Percentiles rank a stretch among this genome's conserved stretches.
phyloP scores from a whole-genome alignment of 1,140 invertebrate genomes.

The Heliconius eleuchia region DNA sequence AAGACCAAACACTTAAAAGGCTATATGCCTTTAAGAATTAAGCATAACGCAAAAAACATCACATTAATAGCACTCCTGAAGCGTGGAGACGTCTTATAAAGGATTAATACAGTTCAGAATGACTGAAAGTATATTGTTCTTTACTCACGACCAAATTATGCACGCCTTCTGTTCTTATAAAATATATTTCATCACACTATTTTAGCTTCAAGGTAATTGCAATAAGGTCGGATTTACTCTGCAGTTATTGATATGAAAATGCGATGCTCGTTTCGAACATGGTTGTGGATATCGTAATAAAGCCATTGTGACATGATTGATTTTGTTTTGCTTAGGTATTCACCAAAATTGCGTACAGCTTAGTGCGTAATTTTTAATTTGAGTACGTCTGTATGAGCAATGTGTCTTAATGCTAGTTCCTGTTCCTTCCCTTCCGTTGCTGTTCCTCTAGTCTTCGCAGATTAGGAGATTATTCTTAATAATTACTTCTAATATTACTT shows the following conservation, averaged over 20 bases:
- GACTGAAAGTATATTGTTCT: slow-evolving; percentile 42
- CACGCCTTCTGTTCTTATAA: slow-evolving; percentile 41
- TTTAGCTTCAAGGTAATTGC: neutral
- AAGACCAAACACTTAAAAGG: too few species aligned
- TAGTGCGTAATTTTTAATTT: neutral
- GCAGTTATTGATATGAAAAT: slow-evolving; percentile 28
- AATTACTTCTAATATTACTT: too few species aligned
- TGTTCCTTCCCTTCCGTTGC: neutral
- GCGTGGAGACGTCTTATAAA: slow-evolving; percentile 33
- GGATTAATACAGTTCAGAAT: slow-evolving; percentile 41
- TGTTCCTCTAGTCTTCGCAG: neutral
- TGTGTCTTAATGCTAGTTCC: neutral
- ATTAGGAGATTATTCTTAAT: neutral
- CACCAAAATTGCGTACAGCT: neutral
- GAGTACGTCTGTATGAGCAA: neutral
- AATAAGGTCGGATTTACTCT: slow-evolving; percentile 15
- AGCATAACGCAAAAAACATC: too few species aligned
- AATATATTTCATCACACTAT: slow-evolving; percentile 13
- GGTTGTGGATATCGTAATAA: slow-evolving; percentile 25
- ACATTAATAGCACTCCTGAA: too few species aligned
- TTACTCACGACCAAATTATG: slow-evolving; percentile 39
- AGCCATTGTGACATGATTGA: neutral
- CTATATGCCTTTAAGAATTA: too few species aligned
- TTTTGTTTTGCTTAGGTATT: slow-evolving; percentile 6
- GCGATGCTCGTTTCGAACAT: slow-evolving; percentile 26